Evolutionary conservation across 1,140 invertebrate genomes (phyloP).

Genomic region (Rhyzopertha dominica): DNA sequence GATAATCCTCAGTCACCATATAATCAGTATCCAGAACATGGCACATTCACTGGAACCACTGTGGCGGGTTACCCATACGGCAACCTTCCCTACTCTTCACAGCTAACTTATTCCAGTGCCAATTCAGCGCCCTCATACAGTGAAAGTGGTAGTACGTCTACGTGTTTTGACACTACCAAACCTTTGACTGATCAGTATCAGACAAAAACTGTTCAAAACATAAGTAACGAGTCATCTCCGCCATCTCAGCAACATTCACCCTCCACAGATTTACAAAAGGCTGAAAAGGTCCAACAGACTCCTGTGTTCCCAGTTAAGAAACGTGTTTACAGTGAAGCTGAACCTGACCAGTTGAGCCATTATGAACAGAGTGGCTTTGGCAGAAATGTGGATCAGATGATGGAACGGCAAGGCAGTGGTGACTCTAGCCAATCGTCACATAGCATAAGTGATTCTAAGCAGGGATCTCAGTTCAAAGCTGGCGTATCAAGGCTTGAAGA

Average conservation of each 20-base stretch:
- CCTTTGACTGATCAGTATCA: slow-evolving; percentile 32
- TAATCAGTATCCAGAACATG: slow-evolving; percentile 56
- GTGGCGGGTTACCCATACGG: slow-evolving; percentile 32
- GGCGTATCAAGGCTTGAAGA: no score
- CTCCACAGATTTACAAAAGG: slow-evolving; percentile 17
- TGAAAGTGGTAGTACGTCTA: slow-evolving; percentile 20
- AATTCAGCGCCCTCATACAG: slow-evolving; percentile 35
- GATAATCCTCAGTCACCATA: slow-evolving; percentile 58
- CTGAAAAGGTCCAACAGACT: slow-evolving; percentile 16
- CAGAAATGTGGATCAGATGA: slow-evolving; percentile 12
- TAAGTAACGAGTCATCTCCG: slow-evolving; percentile 28
- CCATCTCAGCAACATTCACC: slow-evolving; percentile 29
- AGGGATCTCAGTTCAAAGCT: no score
- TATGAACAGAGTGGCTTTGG: neutral
- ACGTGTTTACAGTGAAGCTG: slow-evolving; percentile 53
- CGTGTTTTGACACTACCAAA: slow-evolving; percentile 38
- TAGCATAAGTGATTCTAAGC: no score
- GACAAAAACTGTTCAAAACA: slow-evolving; percentile 28
- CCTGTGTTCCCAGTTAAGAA: slow-evolving; percentile 52
- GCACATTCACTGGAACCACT: slow-evolving; percentile 44
- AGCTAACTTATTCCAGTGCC: slow-evolving; percentile 37
- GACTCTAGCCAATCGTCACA: no score
- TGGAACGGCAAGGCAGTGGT: no score
- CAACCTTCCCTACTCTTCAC: slow-evolving; percentile 37
- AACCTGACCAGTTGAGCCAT: slow-evolving; percentile 23